phyloP scores from a whole-genome alignment of 1,140 invertebrate genomes.

The Oncopeltus fasciatus region DNA sequence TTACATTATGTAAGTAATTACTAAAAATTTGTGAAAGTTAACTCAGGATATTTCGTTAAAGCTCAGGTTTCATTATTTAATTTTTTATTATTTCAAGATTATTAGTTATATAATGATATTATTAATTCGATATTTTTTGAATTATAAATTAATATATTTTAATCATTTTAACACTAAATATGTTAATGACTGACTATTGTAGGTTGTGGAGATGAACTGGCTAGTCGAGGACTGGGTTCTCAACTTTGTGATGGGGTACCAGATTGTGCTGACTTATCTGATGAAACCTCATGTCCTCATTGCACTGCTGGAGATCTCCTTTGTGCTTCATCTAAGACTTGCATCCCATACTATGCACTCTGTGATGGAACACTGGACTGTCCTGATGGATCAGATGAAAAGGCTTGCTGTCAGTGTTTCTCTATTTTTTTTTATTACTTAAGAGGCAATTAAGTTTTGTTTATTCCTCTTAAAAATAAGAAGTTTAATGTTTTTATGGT shows the following conservation, averaged over 20 bases:
- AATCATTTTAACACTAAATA: not conserved
- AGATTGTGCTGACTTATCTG: slow-evolving; percentile 68
- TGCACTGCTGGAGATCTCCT: slow-evolving; percentile 54
- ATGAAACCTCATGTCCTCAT: slow-evolving; percentile 62
- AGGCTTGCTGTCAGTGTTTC: slow-evolving; percentile 57
- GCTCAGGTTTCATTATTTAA: too few relatives aligned
- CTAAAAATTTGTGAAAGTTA: too few relatives aligned
- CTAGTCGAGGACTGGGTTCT: slow-evolving; percentile 19
- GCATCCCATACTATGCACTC: slow-evolving; percentile 50
- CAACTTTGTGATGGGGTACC: slow-evolving; percentile 72
- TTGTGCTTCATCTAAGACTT: slow-evolving; percentile 58
- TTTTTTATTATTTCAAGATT: too few relatives aligned
- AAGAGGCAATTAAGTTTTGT: not conserved
- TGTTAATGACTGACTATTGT: not conserved
- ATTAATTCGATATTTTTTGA: too few relatives aligned
- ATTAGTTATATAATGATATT: too few relatives aligned
- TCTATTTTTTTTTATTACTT: not conserved
- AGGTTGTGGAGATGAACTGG: slow-evolving; percentile 23
- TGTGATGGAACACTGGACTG: slow-evolving; percentile 74
- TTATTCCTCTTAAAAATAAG: not conserved
- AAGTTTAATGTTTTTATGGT: not conserved
- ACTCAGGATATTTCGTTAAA: too few relatives aligned
- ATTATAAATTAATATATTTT: not conserved
- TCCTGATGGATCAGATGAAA: slow-evolving; percentile 71
- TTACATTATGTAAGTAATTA: too few relatives aligned